These are phyloP conservation scores for Premnoplex brunnescens DNA, from an alignment of 2,797 vertebrate species.

Conservation along the genomic window DNA sequence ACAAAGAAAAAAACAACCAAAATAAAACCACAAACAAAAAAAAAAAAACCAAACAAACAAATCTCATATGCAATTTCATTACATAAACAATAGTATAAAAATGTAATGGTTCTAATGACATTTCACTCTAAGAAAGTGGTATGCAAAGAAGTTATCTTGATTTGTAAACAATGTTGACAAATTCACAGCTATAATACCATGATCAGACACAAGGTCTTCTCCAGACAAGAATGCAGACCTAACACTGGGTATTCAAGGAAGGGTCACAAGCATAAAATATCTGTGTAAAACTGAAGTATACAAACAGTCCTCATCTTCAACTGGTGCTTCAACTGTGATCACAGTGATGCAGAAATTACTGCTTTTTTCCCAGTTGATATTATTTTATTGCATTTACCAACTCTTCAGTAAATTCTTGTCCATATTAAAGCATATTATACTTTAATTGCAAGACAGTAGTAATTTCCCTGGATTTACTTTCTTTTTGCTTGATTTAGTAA, in stretches of 20 bases:
- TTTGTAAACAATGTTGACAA: neutral
- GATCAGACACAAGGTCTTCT: neutral
- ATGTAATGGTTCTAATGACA: neutral
- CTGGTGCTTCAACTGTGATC: neutral
- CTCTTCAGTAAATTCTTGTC: neutral
- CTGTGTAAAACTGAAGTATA: neutral
- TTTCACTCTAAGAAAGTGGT: rapidly evolving
- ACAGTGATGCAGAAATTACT: neutral
- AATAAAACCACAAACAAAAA: too few species aligned
- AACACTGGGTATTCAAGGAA: neutral
- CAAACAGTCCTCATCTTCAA: neutral
- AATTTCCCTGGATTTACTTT: neutral
- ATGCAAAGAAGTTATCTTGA: neutral
- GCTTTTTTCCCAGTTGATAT: neutral
- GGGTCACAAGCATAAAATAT: neutral
- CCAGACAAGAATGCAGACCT: neutral
- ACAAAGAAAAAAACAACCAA: too few species aligned
- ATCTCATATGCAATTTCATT: neutral
- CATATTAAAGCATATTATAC: neutral
- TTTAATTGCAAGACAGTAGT: neutral
- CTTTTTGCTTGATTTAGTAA: neutral
- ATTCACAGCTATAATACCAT: neutral
- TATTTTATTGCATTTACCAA: neutral
- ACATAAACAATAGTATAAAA: neutral
- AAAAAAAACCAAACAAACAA: too few species aligned